Evolutionary conservation across 2,888 invertebrate genomes (phyloP).

Genomic region (Frankliniella intonsa): DNA sequence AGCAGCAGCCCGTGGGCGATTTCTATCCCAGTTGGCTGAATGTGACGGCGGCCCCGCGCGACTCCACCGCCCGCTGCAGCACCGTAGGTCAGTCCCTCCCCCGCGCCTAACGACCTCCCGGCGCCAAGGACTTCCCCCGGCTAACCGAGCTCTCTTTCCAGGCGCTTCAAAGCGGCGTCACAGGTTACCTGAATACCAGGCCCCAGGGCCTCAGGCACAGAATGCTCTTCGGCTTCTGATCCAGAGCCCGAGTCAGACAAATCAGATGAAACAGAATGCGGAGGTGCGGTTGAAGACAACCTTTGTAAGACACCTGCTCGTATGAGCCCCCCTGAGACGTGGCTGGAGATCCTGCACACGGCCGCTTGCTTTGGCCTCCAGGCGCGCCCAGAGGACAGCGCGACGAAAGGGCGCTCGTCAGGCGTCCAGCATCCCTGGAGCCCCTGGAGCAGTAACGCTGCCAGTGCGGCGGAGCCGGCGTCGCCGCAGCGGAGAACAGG

Average conservation of each 20-base stretch:
- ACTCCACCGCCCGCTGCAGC: too few species aligned
- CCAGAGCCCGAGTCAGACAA: neutral
- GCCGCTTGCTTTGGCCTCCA: neutral
- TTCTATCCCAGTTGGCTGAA: too few species aligned
- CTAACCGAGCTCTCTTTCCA: constrained; percentile 12
- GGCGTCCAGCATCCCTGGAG: neutral
- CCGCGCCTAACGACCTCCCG: neutral
- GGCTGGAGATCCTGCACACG: neutral
- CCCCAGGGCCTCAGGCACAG: neutral
- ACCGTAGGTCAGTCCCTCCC: neutral
- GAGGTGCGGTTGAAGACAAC: too few species aligned
- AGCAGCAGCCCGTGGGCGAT: too few species aligned
- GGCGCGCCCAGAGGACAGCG: neutral
- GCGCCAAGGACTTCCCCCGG: too few species aligned
- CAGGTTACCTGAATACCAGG: neutral
- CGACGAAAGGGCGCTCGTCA: neutral
- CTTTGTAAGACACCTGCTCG: too few species aligned
- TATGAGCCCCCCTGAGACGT: too few species aligned
- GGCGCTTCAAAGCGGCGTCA: constrained; percentile 15
- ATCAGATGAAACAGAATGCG: too few species aligned
- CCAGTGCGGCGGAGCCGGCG: neutral
- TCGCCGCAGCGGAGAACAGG: neutral
- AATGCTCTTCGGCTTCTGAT: neutral
- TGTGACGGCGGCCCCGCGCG: too few species aligned
- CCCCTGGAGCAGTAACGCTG: neutral